Evolutionary conservation across 1,140 invertebrate genomes (phyloP).

Genomic region (Oryctes rhinoceros): DNA sequence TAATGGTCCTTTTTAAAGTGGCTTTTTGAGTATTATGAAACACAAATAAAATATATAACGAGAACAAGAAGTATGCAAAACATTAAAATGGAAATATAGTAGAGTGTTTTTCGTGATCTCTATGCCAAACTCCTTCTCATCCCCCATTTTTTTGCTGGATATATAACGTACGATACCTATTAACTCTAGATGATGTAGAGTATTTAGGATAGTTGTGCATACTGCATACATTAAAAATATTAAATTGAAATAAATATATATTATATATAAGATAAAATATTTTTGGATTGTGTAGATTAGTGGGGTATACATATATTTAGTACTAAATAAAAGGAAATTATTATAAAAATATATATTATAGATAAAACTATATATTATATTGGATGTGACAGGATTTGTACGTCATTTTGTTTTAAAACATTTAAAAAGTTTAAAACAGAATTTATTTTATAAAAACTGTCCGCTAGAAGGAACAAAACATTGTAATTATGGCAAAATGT

Average conservation of each 20-base stretch:
- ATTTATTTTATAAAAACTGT: not conserved
- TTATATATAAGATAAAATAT: conserved; percentile 51
- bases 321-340: conserved; percentile 32
- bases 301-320: conserved; percentile 47
- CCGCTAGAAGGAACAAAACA: too few relatives aligned
- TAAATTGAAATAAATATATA: conserved; percentile 30
- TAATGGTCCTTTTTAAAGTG: conserved; percentile 30
- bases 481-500: too few relatives aligned
- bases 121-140: conserved; percentile 30
- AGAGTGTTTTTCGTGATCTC: conserved; percentile 31
- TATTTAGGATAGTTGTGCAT: conserved; percentile 57
- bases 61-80: not conserved
- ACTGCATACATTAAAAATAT: conserved; percentile 46
- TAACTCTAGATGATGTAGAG: conserved; percentile 53
- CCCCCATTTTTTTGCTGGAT: conserved; percentile 2
- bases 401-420: not conserved
- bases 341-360: conserved; percentile 21
- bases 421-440: not conserved
- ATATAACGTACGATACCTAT: conserved; percentile 51
- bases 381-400: not conserved
- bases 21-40: conserved; percentile 22
- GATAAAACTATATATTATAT: conserved; percentile 19
- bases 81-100: conserved; percentile 14
- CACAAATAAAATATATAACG: not conserved
- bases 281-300: conserved; percentile 60